Conservation (phyloP, 2,888 invertebrate species). For the Coenonympha arcania region DNA sequence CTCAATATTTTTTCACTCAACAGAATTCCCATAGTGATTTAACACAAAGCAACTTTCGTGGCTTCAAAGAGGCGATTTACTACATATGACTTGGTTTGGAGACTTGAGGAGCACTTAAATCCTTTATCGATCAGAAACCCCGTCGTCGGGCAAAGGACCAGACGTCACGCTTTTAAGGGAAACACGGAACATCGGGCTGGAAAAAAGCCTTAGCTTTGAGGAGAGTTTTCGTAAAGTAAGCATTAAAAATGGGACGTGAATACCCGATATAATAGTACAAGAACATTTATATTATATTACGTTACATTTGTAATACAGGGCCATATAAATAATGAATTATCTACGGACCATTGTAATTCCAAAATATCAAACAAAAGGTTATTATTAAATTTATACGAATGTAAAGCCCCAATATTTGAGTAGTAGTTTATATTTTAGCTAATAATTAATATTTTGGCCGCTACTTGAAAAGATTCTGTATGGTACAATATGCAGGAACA, state of each 20-base stretch:
- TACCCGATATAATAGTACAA: neutral
- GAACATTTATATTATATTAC: neutral
- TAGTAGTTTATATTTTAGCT: too few species aligned
- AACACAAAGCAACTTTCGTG: constrained; percentile 13
- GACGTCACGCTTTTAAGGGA: constrained; percentile 12
- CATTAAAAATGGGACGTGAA: neutral
- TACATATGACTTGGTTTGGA: constrained; percentile 12
- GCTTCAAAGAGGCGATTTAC: constrained; percentile 12
- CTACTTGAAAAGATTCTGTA: too few species aligned
- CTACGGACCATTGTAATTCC: too few species aligned
- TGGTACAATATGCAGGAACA: too few species aligned
- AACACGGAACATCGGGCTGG: constrained; percentile 4
- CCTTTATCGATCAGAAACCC: constrained; percentile 18
- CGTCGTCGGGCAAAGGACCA: constrained; percentile 9
- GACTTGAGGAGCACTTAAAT: constrained; percentile 16
- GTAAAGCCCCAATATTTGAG: too few species aligned
- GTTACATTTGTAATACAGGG: neutral
- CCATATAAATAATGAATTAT: too few species aligned
- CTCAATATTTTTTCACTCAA: neutral
- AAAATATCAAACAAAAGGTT: too few species aligned
- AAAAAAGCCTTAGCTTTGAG: constrained; percentile 7
- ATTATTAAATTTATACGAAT: too few species aligned
- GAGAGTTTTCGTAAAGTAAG: constrained; percentile 4
- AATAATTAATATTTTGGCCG: too few species aligned
- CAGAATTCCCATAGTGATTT: constrained; percentile 14